Conservation (phyloP, 1,140 invertebrate species). For the Drosophila varians region DNA sequence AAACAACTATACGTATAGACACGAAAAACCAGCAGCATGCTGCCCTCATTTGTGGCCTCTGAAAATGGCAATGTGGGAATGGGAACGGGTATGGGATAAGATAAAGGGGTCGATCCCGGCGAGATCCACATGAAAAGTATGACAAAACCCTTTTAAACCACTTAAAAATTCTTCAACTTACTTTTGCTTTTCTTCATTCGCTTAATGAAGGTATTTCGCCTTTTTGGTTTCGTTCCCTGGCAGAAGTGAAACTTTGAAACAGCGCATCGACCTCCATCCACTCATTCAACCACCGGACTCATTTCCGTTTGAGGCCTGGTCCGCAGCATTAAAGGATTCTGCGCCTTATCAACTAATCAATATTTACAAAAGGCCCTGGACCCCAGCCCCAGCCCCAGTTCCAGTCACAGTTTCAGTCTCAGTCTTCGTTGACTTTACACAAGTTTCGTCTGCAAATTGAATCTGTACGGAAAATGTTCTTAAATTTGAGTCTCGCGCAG, state of each 20-base stretch:
- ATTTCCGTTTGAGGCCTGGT: conserved; percentile 51
- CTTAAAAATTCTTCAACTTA: conserved; percentile 83
- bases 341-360: conserved; percentile 76
- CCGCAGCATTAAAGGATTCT: conserved; percentile 71
- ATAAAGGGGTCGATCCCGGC: conserved; percentile 28
- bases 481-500: conserved; percentile 56
- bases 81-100: conserved; percentile 2
- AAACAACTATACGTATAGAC: conserved; percentile 10
- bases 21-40: conserved; percentile 60
- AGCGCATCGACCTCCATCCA: conserved; percentile 5
- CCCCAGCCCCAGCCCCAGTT: conserved; percentile 9
- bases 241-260: conserved; percentile 46
- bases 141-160: conserved; percentile 82
- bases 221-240: conserved; percentile 63
- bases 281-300: conserved; percentile 26
- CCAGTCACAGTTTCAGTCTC: too few species aligned
- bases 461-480: conserved; percentile 64
- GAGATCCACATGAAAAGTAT: conserved; percentile 74
- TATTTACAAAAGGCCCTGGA: conserved; percentile 63
- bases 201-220: conserved; percentile 82
- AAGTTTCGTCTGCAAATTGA: conserved; percentile 69
- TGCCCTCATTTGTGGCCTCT: conserved; percentile 62
- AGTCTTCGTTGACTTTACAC: conserved; percentile 61
- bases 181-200: conserved; percentile 79
- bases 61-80: background rate